phyloP scores from a whole-genome alignment of 1,140 invertebrate species.

The Druon quercuslanigerum region DNA sequence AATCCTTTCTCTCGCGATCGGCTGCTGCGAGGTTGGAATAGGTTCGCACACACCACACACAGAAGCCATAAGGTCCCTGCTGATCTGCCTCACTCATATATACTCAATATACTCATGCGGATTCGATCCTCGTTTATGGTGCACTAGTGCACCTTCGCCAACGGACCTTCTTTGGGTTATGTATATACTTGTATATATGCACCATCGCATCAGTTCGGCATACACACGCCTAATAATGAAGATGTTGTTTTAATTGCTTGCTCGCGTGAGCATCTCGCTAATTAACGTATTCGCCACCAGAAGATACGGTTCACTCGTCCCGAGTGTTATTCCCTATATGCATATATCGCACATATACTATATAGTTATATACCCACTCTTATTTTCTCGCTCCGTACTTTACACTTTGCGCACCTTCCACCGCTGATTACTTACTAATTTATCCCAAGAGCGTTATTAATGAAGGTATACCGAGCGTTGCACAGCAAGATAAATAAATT shows the following conservation, averaged over 20 bases:
- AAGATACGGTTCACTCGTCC: constrained; percentile 60
- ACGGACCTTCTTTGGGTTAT: constrained; percentile 33
- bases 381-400: constrained; percentile 40
- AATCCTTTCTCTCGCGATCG: constrained; percentile 9
- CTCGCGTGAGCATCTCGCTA: constrained; percentile 73
- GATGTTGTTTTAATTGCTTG: constrained; percentile 75
- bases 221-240: constrained; percentile 72
- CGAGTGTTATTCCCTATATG: constrained; percentile 50
- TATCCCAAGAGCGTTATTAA: constrained; percentile 56
- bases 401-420: constrained; percentile 48
- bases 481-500: constrained; percentile 38
- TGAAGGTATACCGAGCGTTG: constrained; percentile 51
- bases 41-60: background rate
- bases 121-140: constrained; percentile 19
- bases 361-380: background rate
- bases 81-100: background rate
- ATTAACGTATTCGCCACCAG: constrained; percentile 73
- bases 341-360: constrained; percentile 24
- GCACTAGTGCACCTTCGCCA: constrained; percentile 38
- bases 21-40: background rate
- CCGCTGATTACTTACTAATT: constrained; percentile 58
- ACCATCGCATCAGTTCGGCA: constrained; percentile 54
- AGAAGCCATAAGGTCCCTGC: background rate
- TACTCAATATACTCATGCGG: no score
- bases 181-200: background rate